Conservation (phyloP, 1,140 invertebrate species). For the Drosophila murphyi region DNA sequence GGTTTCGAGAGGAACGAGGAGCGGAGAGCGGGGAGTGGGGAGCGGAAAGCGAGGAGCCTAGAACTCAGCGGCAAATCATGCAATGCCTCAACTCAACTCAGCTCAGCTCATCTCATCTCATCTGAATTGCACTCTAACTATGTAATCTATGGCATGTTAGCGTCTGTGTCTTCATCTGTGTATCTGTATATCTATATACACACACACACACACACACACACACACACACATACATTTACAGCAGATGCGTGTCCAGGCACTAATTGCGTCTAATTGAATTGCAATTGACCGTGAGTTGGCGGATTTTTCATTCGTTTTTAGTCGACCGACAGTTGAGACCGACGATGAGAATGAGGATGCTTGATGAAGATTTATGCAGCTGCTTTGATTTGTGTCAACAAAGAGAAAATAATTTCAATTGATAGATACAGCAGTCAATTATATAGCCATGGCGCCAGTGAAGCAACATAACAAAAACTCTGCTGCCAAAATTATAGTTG, state of each 20-base stretch:
- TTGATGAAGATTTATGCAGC: constrained; percentile 79
- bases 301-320: constrained; percentile 75
- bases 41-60: too few relatives aligned
- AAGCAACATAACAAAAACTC: constrained; percentile 11
- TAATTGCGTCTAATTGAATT: constrained; percentile 83
- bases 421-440: constrained; percentile 42
- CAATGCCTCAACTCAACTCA: constrained; percentile 9
- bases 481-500: background rate
- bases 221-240: constrained; percentile 10
- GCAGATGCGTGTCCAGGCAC: constrained; percentile 69
- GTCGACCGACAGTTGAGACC: constrained; percentile 37
- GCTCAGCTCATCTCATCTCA: constrained; percentile 11
- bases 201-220: constrained; percentile 14
- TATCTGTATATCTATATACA: constrained; percentile 35
- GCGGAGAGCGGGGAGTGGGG: background rate
- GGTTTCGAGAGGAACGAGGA: background rate
- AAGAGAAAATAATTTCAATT: constrained; percentile 30
- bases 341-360: constrained; percentile 21
- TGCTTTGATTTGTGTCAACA: constrained; percentile 82
- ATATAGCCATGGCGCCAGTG: constrained; percentile 65
- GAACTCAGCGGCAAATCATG: background rate
- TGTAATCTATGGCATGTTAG: constrained; percentile 77
- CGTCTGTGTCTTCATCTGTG: constrained; percentile 42
- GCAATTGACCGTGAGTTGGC: constrained; percentile 81
- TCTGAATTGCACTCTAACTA: constrained; percentile 51